Evolutionary conservation across 2,797 vertebrate genomes (phyloP).

Genomic region (Ptychobarbus kaznakovi): DNA sequence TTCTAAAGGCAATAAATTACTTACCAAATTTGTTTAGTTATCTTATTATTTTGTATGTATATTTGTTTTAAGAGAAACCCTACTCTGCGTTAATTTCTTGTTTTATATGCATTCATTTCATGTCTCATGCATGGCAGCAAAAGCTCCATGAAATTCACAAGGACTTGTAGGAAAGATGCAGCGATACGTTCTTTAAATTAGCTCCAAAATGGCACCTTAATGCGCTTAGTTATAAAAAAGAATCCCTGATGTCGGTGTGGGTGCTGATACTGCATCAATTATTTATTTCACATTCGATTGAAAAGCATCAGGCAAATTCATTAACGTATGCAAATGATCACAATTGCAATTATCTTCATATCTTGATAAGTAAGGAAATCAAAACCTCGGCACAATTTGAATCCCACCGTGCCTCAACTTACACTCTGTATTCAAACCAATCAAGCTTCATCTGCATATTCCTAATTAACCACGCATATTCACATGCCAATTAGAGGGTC

Average conservation of each 20-base stretch:
- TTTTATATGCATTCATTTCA: neutral
- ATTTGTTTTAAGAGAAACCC: neutral
- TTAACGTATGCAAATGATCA: constrained; percentile 85
- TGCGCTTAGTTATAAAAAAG: constrained; percentile 71
- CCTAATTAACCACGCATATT: constrained; percentile 83
- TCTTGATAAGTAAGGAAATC: constrained; percentile 76
- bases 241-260: constrained; percentile 73
- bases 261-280: constrained; percentile 80
- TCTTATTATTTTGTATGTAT: neutral
- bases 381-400: constrained; percentile 77
- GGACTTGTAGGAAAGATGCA: neutral
- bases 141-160: neutral
- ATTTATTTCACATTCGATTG: constrained; percentile 81
- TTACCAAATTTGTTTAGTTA: neutral
- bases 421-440: constrained; percentile 82
- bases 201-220: constrained; percentile 75
- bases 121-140: neutral
- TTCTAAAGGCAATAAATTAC: neutral
- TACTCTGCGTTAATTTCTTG: neutral
- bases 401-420: constrained; percentile 77
- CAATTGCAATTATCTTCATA: constrained; percentile 84
- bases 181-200: constrained; percentile 40
- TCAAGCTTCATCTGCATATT: constrained; percentile 83
- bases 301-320: constrained; percentile 80
- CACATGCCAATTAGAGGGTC: constrained; percentile 85